phyloP scores from a whole-genome alignment of 2,113 vertebrate species.

The Proterorhinus semilunaris region DNA sequence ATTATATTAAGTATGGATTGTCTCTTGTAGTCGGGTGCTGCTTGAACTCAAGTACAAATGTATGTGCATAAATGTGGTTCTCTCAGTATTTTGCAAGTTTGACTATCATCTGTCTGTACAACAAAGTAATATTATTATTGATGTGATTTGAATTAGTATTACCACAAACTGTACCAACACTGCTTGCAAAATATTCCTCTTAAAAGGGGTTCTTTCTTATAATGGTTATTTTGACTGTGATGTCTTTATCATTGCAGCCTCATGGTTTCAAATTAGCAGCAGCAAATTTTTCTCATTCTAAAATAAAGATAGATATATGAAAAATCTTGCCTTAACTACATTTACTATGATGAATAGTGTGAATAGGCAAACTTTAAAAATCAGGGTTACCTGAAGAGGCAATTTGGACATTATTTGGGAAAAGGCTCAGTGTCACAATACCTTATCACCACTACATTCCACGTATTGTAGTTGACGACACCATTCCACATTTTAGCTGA shows the following conservation, averaged over 20 bases:
- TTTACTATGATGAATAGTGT: slow-evolving; percentile 29
- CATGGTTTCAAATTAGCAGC: slow-evolving; percentile 32
- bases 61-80: slow-evolving; percentile 74
- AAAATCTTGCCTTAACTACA: slow-evolving; percentile 24
- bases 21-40: slow-evolving; percentile 73
- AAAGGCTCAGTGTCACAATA: slow-evolving; percentile 78
- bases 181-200: slow-evolving; percentile 73
- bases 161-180: slow-evolving; percentile 73
- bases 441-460: slow-evolving; percentile 76
- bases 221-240: slow-evolving; percentile 39
- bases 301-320: slow-evolving; percentile 17
- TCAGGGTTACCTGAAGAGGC: slow-evolving; percentile 46
- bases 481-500: slow-evolving; percentile 74
- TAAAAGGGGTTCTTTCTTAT: slow-evolving; percentile 66
- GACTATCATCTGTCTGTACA: slow-evolving; percentile 76
- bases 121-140: slow-evolving; percentile 74
- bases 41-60: slow-evolving; percentile 71
- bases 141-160: slow-evolving; percentile 75
- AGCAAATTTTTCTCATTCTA: slow-evolving; percentile 33
- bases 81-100: slow-evolving; percentile 73
- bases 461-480: slow-evolving; percentile 74
- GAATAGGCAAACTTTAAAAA: slow-evolving; percentile 33
- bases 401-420: slow-evolving; percentile 47
- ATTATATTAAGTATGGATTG: slow-evolving; percentile 57
- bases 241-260: slow-evolving; percentile 66